These are phyloP conservation scores for Ichneumon xanthorius DNA, from an alignment of 2,888 invertebrate species.

Conservation along the genomic window DNA sequence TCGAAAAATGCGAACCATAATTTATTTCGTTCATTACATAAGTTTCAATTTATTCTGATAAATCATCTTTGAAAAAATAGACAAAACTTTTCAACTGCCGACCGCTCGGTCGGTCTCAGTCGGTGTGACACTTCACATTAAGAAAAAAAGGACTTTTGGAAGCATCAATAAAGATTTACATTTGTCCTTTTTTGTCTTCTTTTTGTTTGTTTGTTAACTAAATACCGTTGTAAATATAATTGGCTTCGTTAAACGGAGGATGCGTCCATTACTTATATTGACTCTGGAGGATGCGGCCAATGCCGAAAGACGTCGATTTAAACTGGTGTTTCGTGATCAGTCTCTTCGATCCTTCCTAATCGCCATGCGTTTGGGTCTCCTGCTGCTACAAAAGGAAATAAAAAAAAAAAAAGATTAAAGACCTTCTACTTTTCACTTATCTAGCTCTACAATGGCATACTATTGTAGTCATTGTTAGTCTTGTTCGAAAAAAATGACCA, in stretches of 20 bases:
- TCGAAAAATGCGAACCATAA: no score
- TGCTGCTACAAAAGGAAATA: constrained; percentile 81
- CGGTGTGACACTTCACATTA: no score
- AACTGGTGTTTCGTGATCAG: constrained; percentile 93
- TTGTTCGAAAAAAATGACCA: neutral
- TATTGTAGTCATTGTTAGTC: neutral
- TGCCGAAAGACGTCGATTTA: constrained; percentile 81
- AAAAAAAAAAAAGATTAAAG: constrained; percentile 48
- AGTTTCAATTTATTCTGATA: no score
- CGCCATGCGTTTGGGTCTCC: constrained; percentile 93
- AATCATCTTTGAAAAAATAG: no score
- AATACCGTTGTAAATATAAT: constrained; percentile 65
- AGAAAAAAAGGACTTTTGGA: constrained; percentile 41
- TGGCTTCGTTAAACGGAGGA: constrained; percentile 65
- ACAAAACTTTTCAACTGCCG: no score
- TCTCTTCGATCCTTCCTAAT: constrained; percentile 92
- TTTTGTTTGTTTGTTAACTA: constrained; percentile 4
- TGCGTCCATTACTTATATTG: constrained; percentile 68
- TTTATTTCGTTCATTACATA: no score
- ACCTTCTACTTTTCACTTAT: constrained; percentile 4
- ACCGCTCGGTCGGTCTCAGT: no score
- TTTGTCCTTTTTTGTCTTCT: constrained; percentile 4
- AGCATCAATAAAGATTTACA: constrained; percentile 55
- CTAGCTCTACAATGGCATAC: constrained; percentile 26
- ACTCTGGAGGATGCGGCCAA: constrained; percentile 68